Evolutionary conservation across 2,113 vertebrate genomes (phyloP).

Genomic region (Chaetorhynchus papuensis): DNA sequence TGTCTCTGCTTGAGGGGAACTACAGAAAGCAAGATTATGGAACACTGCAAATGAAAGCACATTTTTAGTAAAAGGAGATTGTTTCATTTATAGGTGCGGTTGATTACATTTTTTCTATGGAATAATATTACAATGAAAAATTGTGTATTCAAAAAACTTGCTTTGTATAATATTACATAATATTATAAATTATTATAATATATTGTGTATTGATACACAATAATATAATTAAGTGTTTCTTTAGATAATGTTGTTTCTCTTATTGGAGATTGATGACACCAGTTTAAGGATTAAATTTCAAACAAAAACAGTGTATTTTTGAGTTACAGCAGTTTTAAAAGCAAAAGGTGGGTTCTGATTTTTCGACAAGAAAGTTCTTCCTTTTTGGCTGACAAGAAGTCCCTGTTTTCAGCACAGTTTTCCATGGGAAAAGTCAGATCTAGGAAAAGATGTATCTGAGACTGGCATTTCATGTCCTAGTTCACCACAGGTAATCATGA

Average conservation of each 20-base stretch:
- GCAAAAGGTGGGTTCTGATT: background rate
- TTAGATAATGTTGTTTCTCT: background rate
- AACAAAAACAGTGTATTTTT: background rate
- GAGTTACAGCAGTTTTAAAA: background rate
- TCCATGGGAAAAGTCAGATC: background rate
- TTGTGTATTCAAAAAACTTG: background rate
- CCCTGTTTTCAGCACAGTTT: background rate
- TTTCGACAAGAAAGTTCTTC: background rate
- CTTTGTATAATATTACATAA: background rate
- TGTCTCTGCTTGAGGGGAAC: background rate
- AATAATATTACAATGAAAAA: background rate
- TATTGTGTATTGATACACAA: background rate
- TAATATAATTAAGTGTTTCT: background rate
- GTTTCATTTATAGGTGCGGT: background rate
- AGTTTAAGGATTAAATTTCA: background rate
- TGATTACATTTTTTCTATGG: background rate
- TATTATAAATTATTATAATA: too few species aligned
- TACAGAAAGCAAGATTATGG: background rate
- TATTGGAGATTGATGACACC: background rate
- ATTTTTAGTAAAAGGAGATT: background rate
- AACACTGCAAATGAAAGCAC: background rate
- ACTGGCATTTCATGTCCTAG: background rate
- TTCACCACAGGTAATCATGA: background rate
- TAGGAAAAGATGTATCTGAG: background rate
- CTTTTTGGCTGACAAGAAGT: background rate